Evolutionary conservation across 2,113 vertebrate species (phyloP).

Genomic region (Actenoides hombroni): DNA sequence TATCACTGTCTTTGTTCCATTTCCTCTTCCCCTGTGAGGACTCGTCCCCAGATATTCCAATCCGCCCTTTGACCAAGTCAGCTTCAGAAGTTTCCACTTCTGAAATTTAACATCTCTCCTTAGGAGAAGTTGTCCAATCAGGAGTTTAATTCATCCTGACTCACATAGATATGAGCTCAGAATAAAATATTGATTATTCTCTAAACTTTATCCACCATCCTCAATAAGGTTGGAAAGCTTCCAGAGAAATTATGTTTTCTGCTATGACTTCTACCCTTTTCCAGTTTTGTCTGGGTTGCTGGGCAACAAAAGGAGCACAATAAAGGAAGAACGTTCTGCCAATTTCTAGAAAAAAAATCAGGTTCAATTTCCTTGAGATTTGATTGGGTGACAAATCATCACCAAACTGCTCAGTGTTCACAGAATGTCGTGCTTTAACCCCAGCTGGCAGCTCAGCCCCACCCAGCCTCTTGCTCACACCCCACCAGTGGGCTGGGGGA

Average conservation of each 20-base stretch:
- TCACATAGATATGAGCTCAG: neutral
- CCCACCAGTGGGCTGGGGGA: neutral
- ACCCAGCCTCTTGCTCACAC: neutral
- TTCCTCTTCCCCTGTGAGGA: neutral
- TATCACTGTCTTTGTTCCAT: neutral
- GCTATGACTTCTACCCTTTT: neutral
- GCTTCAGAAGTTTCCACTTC: neutral
- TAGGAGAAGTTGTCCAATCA: neutral
- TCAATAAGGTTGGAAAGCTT: neutral
- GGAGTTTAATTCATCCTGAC: neutral
- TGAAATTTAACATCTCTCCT: neutral
- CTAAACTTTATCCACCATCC: neutral
- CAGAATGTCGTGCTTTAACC: neutral
- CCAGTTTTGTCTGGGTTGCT: neutral
- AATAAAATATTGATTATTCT: neutral
- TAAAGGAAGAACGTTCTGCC: neutral
- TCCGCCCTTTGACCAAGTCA: neutral
- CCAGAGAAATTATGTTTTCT: conserved; percentile 32
- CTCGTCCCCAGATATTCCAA: neutral
- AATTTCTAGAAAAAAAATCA: neutral
- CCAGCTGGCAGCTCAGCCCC: neutral
- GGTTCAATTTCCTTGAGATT: neutral
- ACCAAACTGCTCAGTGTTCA: neutral
- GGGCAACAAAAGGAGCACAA: neutral
- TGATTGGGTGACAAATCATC: neutral